These are phyloP conservation scores for Caenorhabditis wallacei DNA, from an alignment of 2,888 invertebrate genomes.

Conservation along the genomic window DNA sequence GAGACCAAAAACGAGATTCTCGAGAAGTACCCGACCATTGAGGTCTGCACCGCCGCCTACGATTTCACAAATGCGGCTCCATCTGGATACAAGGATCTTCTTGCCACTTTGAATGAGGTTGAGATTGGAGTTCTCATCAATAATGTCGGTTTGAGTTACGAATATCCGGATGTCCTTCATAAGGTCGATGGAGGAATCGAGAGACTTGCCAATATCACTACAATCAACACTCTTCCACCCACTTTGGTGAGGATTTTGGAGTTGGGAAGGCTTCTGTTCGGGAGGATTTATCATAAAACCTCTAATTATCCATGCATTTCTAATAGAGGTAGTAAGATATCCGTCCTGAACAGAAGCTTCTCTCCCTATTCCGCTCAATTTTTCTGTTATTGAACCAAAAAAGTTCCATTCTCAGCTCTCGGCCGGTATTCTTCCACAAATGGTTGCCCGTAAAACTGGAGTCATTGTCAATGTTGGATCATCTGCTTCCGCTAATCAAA, in stretches of 20 bases:
- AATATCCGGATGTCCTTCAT: slow-evolving; percentile 88
- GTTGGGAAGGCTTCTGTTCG: too few species aligned
- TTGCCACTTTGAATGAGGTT: slow-evolving; percentile 75
- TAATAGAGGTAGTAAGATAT: too few species aligned
- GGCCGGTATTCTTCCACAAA: slow-evolving; percentile 90
- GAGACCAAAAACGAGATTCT: slow-evolving; percentile 78
- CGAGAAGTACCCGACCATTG: slow-evolving; percentile 70
- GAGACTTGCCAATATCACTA: slow-evolving; percentile 86
- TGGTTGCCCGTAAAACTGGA: slow-evolving; percentile 90
- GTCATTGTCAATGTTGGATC: slow-evolving; percentile 94
- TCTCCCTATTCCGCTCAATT: background rate
- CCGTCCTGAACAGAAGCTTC: too few species aligned
- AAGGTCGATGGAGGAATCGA: slow-evolving; percentile 78
- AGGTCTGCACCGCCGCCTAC: slow-evolving; percentile 78
- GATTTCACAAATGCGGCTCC: slow-evolving; percentile 77
- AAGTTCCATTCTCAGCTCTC: slow-evolving; percentile 87
- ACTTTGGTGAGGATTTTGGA: slow-evolving; percentile 85
- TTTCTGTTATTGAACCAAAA: slow-evolving; percentile 14
- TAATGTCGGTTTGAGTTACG: slow-evolving; percentile 93
- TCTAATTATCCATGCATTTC: too few species aligned
- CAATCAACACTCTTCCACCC: slow-evolving; percentile 90
- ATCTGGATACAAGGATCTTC: slow-evolving; percentile 76
- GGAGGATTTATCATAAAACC: too few species aligned
- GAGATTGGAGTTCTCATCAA: slow-evolving; percentile 87
- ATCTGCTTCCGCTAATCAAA: slow-evolving; percentile 89